Base-by-base conservation (phyloP, 2,797 vertebrate species). In the Sebastes itinus region DNA sequence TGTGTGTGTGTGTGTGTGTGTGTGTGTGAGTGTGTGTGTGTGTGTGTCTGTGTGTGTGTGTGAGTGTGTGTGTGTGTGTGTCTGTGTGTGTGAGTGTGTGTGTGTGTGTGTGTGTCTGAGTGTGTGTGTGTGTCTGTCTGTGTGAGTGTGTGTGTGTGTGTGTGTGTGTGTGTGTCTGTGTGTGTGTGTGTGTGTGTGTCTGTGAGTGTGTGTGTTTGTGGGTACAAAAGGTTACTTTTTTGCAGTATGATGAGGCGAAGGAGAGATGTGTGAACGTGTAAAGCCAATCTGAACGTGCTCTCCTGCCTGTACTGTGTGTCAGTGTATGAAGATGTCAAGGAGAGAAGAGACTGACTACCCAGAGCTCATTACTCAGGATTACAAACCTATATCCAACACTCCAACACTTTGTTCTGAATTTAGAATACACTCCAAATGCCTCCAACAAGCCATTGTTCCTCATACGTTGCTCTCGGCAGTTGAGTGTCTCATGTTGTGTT, bases 301-400 rank as follows among this genome's bases (percentile, higher is more conserved):
- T 16, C 33, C 42, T 46, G 14, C 42, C 30, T 49, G 55, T 60
- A 49, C 14, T 46, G 42, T 46, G 5, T 46, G 42, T 14, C 38
- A 42, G n/a, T 77, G 28, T 58, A 68, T 58, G 54, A 80, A 65
- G 74, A 88, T 67, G 68, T 76, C 74, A 77, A 67, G 69, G 18
- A 38, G 66, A 84, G 71, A 75, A 81, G 38, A 83, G 77, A 85
- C 80, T 64, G 25, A 42, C 38, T 54, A 63, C 56, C 13, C 49
- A 65, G 62, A 85, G 72, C 79, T 86, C 70, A 77, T 90, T 87
- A 80, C 38, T 80, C 33, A 35, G 58, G 66, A 86, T 87, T 88
- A 81, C 12, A 80, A 75, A 80, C 61, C 30, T 72, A 30, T 28
- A 81, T 82, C 42, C 35, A 77, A 28, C 9, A 61, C 25, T 30